A percentile compares a stretch with the other conserved stretches of the same genome.
phyloP scores from a whole-genome alignment of 2,888 invertebrate species.

The Harpagoxenus sublaevis region DNA sequence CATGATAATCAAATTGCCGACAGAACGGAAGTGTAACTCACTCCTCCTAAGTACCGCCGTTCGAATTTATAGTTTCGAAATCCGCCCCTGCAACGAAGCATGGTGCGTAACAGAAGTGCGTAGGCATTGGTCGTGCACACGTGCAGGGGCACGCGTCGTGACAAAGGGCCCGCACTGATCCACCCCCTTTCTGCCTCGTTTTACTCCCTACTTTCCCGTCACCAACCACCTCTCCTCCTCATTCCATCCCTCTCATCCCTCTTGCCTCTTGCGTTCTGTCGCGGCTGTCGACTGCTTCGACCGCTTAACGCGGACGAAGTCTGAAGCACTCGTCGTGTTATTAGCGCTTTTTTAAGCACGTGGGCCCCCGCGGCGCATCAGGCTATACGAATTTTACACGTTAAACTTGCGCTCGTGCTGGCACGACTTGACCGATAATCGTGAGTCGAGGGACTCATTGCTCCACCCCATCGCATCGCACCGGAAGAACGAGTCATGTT shows the following conservation, averaged over 20 bases:
- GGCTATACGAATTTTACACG: slow-evolving; percentile 57
- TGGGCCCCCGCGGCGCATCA: slow-evolving; percentile 65
- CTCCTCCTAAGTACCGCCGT: neutral
- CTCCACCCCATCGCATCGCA: slow-evolving; percentile 39
- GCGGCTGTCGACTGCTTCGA: slow-evolving; percentile 55
- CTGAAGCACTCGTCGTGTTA: slow-evolving; percentile 64
- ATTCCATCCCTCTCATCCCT: slow-evolving; percentile 71
- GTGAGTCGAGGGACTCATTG: slow-evolving; percentile 16
- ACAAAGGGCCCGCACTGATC: slow-evolving; percentile 85
- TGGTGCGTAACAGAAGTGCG: slow-evolving; percentile 78
- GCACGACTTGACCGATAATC: slow-evolving; percentile 27
- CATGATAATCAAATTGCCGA: neutral
- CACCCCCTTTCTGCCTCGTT: slow-evolving; percentile 72
- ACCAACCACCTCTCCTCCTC: slow-evolving; percentile 58
- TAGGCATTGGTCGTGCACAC: slow-evolving; percentile 85
- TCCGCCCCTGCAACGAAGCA: slow-evolving; percentile 65
- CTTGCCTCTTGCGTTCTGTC: slow-evolving; percentile 61
- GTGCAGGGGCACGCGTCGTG: slow-evolving; percentile 85
- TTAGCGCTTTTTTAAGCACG: slow-evolving; percentile 68
- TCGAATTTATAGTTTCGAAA: slow-evolving; percentile 63
- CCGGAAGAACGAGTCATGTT: slow-evolving; percentile 55
- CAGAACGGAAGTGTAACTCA: slow-evolving; percentile 18
- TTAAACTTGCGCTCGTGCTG: slow-evolving; percentile 45
- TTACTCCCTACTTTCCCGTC: slow-evolving; percentile 46
- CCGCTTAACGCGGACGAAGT: slow-evolving; percentile 56